Percentiles rank a stretch among this genome's conserved stretches.
phyloP scores from a whole-genome alignment of 2,113 vertebrate species.

The Ondatra zibethicus region DNA sequence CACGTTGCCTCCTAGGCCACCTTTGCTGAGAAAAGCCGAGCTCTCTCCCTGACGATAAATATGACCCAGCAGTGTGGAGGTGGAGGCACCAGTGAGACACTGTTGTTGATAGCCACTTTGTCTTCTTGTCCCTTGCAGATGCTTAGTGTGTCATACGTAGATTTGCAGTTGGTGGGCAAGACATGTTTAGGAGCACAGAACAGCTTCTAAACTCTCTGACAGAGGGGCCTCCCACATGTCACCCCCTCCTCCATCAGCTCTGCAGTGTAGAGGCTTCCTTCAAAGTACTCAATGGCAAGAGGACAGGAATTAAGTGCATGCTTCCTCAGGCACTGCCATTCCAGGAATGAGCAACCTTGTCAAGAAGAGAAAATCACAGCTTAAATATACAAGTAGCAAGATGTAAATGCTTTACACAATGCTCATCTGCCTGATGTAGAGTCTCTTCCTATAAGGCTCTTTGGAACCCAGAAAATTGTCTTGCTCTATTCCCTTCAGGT shows the following conservation, averaged over 20 bases:
- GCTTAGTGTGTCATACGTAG: not conserved
- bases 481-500: not conserved
- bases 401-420: not conserved
- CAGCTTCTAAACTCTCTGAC: not conserved
- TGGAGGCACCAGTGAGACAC: not conserved
- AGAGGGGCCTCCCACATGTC: not conserved
- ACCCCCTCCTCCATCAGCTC: not conserved
- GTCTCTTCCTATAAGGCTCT: not conserved
- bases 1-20: not conserved
- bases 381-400: not conserved
- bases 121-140: not conserved
- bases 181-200: not conserved
- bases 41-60: not conserved
- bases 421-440: not conserved
- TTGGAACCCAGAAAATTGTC: not conserved
- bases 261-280: not conserved
- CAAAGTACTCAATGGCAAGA: not conserved
- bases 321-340: conserved; percentile 1
- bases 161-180: not conserved
- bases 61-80: not conserved
- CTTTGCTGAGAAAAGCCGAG: not conserved
- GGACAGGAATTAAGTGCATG: not conserved
- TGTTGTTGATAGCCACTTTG: not conserved
- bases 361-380: conserved; percentile 46
- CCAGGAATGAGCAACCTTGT: conserved; percentile 48